Conservation (phyloP, 1,140 invertebrate species). For the Cryptotermes secundus region DNA sequence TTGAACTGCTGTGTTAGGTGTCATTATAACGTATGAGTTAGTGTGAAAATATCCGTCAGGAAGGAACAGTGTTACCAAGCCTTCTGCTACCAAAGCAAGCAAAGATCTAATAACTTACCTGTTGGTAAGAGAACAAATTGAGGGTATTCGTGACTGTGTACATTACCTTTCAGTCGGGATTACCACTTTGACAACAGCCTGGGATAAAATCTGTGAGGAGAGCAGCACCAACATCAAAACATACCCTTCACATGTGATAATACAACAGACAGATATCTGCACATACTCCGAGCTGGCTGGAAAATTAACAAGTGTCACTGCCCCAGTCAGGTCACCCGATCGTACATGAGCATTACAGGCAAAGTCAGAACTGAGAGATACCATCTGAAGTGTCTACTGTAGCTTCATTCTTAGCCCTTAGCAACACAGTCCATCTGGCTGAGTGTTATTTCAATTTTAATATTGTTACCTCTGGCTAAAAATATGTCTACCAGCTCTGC, state of each 20-base stretch:
- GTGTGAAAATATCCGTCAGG: background rate
- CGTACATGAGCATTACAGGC: too few relatives aligned
- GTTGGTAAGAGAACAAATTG: constrained; percentile 16
- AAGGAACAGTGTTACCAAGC: background rate
- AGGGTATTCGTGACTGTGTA: constrained; percentile 30
- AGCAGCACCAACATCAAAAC: constrained; percentile 37
- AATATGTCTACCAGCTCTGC: too few relatives aligned
- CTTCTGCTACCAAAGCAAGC: background rate
- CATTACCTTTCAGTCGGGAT: constrained; percentile 92
- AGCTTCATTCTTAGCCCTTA: too few relatives aligned
- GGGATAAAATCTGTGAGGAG: constrained; percentile 70
- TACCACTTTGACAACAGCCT: constrained; percentile 95
- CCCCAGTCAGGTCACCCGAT: background rate
- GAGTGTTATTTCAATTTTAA: too few relatives aligned
- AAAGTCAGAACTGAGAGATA: background rate
- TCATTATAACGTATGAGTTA: too few relatives aligned
- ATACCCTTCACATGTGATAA: constrained; percentile 15
- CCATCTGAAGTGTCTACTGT: background rate
- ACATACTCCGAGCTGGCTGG: background rate
- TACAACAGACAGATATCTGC: constrained; percentile 8
- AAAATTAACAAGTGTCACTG: background rate
- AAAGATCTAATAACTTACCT: constrained; percentile 17
- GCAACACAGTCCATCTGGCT: too few relatives aligned
- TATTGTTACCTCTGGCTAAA: too few relatives aligned
- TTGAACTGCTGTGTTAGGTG: too few relatives aligned